phyloP scores from a whole-genome alignment of 2,113 vertebrate species.

The Sula dactylatra region DNA sequence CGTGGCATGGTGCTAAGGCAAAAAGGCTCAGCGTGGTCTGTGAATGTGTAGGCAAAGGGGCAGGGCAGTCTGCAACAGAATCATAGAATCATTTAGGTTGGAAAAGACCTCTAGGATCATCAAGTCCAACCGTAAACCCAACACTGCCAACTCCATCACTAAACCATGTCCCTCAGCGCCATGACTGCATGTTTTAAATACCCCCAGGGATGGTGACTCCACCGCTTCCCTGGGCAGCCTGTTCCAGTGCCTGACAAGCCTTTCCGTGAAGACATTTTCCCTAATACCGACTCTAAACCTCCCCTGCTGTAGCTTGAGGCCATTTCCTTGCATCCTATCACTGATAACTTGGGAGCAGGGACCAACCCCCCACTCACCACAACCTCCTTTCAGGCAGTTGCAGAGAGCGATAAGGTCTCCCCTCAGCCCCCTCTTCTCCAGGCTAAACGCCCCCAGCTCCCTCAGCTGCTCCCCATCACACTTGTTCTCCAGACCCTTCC shows the following conservation, averaged over 20 bases:
- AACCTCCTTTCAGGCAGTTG: background rate
- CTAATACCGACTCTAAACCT: background rate
- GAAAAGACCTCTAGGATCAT: background rate
- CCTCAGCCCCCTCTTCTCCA: background rate
- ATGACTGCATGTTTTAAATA: fast-evolving
- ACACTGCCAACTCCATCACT: background rate
- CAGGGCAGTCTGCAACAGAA: background rate
- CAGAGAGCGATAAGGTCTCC: background rate
- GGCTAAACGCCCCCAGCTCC: fast-evolving
- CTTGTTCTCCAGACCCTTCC: background rate
- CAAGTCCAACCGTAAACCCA: too few relatives aligned
- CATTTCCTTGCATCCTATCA: fast-evolving
- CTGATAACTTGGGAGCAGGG: background rate
- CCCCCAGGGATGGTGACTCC: background rate
- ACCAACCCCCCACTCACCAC: fast-evolving
- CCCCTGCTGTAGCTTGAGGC: background rate
- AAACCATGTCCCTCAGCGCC: fast-evolving
- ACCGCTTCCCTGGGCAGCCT: background rate
- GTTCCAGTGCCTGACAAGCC: background rate
- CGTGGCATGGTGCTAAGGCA: background rate
- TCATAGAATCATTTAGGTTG: background rate
- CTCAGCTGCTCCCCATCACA: fast-evolving
- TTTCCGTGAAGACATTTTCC: fast-evolving
- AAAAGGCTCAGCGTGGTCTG: background rate
- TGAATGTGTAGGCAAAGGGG: background rate